Evolutionary conservation across 1,140 invertebrate species (phyloP).

Genomic region (Caenorhabditis tropicalis): DNA sequence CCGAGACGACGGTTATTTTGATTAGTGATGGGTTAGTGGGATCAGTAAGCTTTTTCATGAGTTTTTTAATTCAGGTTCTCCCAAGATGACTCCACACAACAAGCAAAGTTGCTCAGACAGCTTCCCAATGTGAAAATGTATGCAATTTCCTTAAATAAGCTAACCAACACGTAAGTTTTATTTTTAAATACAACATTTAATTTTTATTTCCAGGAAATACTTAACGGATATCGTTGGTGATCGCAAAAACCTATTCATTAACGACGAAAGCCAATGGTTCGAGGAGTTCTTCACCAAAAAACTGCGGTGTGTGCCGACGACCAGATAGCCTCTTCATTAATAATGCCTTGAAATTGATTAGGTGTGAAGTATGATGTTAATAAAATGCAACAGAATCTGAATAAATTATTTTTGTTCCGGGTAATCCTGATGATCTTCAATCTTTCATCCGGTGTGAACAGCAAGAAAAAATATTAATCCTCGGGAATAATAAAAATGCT

Average conservation of each 20-base stretch:
- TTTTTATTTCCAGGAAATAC: conserved; percentile 6
- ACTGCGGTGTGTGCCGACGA: background rate
- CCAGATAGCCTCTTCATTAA: background rate
- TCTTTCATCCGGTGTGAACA: background rate
- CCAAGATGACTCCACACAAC: conserved; percentile 3
- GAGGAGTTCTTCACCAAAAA: conserved; percentile 40
- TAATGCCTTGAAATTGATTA: background rate
- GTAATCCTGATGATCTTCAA: background rate
- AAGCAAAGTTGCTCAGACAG: background rate
- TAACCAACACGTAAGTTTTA: conserved; percentile 21
- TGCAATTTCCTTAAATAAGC: conserved; percentile 27
- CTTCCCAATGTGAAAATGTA: conserved; percentile 28
- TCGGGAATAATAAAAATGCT: too few species aligned
- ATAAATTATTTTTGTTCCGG: background rate
- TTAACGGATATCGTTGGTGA: conserved; percentile 21
- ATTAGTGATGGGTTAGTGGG: conserved; percentile 2
- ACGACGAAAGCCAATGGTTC: conserved; percentile 16
- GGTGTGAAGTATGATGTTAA: background rate
- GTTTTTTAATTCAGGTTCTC: background rate
- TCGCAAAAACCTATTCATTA: conserved; percentile 18
- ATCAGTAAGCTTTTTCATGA: background rate
- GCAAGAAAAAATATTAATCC: background rate
- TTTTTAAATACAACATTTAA: background rate
- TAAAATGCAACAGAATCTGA: background rate
- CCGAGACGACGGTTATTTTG: background rate